phyloP scores from a whole-genome alignment of 2,888 invertebrate species.

The Pachycephus smyrnensis region DNA sequence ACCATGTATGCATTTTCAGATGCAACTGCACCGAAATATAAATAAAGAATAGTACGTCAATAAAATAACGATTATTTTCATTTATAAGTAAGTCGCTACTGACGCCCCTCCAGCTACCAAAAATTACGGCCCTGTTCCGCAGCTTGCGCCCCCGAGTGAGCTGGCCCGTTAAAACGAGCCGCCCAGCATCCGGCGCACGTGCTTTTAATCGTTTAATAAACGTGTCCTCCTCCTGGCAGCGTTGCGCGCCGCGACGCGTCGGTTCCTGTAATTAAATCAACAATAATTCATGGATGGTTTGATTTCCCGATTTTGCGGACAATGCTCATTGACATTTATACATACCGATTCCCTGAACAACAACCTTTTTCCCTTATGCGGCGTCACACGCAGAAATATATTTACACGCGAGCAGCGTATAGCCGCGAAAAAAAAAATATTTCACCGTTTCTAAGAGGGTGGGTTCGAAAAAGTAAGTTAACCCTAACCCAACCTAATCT shows the following conservation, averaged over 20 bases:
- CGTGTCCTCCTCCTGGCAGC: not conserved
- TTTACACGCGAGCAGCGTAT: not conserved
- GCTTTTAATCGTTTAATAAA: conserved; percentile 6
- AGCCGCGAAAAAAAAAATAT: not conserved
- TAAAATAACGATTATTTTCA: not conserved
- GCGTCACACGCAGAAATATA: no score
- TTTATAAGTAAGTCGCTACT: not conserved
- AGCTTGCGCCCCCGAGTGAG: not conserved
- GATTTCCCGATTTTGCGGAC: not conserved
- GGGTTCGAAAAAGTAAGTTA: not conserved
- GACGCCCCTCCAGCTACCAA: not conserved
- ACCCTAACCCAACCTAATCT: not conserved
- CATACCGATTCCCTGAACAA: no score
- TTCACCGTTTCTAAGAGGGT: not conserved
- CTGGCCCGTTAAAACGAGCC: not conserved
- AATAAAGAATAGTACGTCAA: not conserved
- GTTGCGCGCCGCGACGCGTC: not conserved
- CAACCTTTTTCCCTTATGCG: not conserved
- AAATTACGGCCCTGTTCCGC: not conserved
- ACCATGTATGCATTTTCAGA: not conserved
- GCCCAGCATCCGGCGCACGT: not conserved
- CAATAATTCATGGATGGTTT: not conserved
- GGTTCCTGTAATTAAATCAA: not conserved
- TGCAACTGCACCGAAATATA: not conserved
- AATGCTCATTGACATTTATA: not conserved